A percentile compares a stretch with the other conserved stretches of the same genome.
Evolutionary conservation across 2,888 invertebrate species (phyloP).

Genomic region (Antheraea yamamai): DNA sequence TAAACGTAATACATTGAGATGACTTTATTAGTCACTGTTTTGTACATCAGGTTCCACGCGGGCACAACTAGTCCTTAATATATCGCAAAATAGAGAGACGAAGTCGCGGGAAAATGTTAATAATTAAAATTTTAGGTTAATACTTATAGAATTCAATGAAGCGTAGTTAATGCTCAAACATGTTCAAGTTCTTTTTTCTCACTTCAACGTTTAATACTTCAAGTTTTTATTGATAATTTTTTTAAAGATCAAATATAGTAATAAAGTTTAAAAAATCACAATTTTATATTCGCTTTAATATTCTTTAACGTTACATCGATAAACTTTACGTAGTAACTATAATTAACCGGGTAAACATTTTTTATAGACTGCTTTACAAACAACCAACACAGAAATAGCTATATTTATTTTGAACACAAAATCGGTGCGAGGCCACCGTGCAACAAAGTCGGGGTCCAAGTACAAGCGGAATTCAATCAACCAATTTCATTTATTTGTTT

Average conservation of each 20-base stretch:
- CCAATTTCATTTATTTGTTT: too few relatives aligned
- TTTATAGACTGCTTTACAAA: slow-evolving; percentile 3
- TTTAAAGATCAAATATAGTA: neutral
- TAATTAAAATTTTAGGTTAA: too few relatives aligned
- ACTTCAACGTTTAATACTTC: neutral
- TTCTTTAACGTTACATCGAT: neutral
- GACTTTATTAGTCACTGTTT: too few relatives aligned
- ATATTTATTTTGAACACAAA: slow-evolving; percentile 4
- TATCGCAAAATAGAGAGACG: too few relatives aligned
- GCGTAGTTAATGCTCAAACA: too few relatives aligned
- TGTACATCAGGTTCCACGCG: too few relatives aligned
- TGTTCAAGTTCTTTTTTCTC: neutral
- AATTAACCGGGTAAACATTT: slow-evolving; percentile 5
- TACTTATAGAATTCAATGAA: too few relatives aligned
- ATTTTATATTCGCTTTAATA: slow-evolving; percentile 1
- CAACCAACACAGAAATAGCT: slow-evolving; percentile 5
- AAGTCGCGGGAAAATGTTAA: too few relatives aligned
- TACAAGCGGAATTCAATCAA: slow-evolving; percentile 1
- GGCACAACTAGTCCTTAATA: too few relatives aligned
- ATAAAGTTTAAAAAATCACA: neutral
- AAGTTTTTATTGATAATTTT: neutral
- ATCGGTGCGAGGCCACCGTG: neutral
- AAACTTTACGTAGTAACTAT: slow-evolving; percentile 6
- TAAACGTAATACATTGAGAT: too few relatives aligned
- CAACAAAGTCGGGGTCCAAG: neutral